Evolutionary conservation across 1,140 invertebrate species (phyloP).

Genomic region (Hesperophylax magnus): DNA sequence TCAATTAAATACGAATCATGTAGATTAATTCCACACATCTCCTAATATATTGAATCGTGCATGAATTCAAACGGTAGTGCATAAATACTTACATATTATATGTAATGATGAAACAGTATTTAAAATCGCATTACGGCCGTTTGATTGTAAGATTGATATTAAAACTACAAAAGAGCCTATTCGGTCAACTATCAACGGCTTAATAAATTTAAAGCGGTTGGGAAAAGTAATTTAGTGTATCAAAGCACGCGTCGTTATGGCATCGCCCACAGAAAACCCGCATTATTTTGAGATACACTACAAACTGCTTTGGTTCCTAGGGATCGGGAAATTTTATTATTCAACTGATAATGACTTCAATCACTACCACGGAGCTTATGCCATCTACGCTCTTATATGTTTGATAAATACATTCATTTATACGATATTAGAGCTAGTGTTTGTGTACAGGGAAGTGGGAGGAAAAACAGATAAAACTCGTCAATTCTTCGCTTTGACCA

Average conservation of each 20-base stretch:
- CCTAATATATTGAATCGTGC: no score
- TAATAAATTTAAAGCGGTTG: no score
- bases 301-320: constrained; percentile 33
- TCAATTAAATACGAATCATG: no score
- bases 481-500: constrained; percentile 44
- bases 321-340: constrained; percentile 48
- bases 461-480: constrained; percentile 37
- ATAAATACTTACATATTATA: no score
- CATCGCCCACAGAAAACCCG: background rate
- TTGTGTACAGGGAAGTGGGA: constrained; percentile 42
- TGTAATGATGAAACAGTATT: no score
- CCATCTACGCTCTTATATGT: background rate
- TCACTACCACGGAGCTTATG: constrained; percentile 31
- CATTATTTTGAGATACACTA: constrained; percentile 48
- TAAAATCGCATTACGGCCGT: no score
- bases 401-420: constrained; percentile 29
- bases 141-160: no score
- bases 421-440: constrained; percentile 39
- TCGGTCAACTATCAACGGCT: no score
- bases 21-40: no score
- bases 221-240: background rate
- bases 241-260: background rate
- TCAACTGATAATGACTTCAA: constrained; percentile 48
- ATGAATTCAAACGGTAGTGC: no score
- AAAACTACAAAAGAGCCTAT: no score